A percentile compares a stretch with the other conserved stretches of the same genome.
Conservation (phyloP, 2,113 vertebrate species). For the Zeus faber region DNA sequence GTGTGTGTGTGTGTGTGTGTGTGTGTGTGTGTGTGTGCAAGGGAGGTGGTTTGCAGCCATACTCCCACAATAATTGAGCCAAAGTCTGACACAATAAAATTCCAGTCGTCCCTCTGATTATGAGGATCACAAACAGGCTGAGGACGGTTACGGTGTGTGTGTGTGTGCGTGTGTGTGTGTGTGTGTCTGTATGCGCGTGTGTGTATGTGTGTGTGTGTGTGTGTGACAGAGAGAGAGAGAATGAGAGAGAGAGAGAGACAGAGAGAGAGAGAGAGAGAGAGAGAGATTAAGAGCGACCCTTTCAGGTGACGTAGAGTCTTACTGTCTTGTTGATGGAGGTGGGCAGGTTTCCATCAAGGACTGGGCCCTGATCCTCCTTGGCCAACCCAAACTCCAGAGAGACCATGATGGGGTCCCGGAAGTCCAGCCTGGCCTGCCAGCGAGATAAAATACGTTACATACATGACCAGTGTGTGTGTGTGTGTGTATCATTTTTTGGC, state of each 20-base stretch:
- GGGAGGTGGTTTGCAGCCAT: not conserved
- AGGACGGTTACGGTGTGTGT: too few relatives aligned
- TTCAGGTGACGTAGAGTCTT: conserved; percentile 48
- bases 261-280: not conserved
- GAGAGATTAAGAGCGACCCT: not conserved
- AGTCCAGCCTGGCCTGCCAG: conserved; percentile 87
- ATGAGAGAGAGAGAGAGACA: not conserved
- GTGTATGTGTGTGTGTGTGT: not conserved
- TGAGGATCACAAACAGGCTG: conserved; percentile 13
- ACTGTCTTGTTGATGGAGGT: conserved; percentile 86
- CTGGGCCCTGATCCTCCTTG: conserved; percentile 84
- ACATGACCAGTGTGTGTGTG: too few relatives aligned
- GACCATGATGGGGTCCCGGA: conserved; percentile 87
- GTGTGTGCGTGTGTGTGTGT: conserved; percentile 13
- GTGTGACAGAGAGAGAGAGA: not conserved
- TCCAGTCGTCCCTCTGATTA: conserved; percentile 9
- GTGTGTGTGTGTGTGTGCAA: too few relatives aligned
- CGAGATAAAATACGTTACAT: not conserved
- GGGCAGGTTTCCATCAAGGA: conserved; percentile 83
- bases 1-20: too few relatives aligned
- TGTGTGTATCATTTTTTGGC: too few relatives aligned
- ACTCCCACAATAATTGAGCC: not conserved
- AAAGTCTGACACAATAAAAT: conserved; percentile 2
- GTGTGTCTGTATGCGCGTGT: conserved; percentile 11
- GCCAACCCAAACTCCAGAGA: conserved; percentile 85